Base-by-base conservation (phyloP, 2,113 vertebrate species). In the Trochalopteron elliotii region DNA sequence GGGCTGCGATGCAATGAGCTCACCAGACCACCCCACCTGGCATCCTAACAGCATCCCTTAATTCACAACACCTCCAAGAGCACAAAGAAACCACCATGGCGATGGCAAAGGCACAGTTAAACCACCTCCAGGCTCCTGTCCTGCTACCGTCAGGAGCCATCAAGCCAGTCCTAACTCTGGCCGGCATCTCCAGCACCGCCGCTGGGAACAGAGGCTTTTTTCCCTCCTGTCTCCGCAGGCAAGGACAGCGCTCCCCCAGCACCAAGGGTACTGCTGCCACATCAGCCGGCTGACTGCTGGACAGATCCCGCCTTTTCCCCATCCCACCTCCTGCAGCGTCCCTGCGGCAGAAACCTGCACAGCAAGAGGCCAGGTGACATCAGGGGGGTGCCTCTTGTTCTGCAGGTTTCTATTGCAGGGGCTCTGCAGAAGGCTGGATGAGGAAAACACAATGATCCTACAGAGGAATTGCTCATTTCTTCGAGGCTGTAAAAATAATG, bases 201-300 rank as follows among this genome's bases (percentile, higher is more conserved):
- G 0, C 8, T 0, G 10, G 95, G 88, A 93, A 35, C 71, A 35
- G 76, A 10, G 5, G 55, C 61, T 88, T 87, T 75, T 85, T 74
- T 88, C 78, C 84, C 42, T 81, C 67, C 84, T 85, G 80, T 97
- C 95, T 96, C 95, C 27, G 4, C 19, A 12, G 96, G 97, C 97
- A 97, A 97, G 96, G 97, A 95, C 95, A 2, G 47, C 70, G 89
- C n/a, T 90, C 47, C 69, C 72, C 90, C 57, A 70, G 86, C 77
- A 87, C 75, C 83, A 96, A 97, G 95, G 94, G 82, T 72, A 95
- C 71, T 2, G 7, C 78, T 76, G 90, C 88, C 91, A 81, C 15
- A 8, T 82, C 87, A 81, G 55, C 31, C 3, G 0, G 53, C 76
- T 78, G 78, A 35, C 71, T 92, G 91, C 75, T 35, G 40, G 42